These are phyloP conservation scores for Phyllotreta cruciferae DNA, from an alignment of 2,888 invertebrate genomes.

Conservation along the genomic window DNA sequence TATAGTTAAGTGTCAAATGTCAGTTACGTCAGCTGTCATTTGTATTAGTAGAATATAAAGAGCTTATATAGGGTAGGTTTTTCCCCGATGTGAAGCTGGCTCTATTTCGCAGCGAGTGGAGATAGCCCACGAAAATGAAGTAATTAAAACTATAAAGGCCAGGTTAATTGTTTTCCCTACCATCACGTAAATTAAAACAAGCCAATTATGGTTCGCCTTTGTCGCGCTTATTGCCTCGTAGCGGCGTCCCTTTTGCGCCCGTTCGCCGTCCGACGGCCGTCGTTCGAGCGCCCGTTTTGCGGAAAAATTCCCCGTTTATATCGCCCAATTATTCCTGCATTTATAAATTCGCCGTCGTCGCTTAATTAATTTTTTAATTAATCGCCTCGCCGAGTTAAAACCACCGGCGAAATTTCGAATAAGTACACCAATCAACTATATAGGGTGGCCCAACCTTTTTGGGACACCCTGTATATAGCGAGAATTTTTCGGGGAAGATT, in stretches of 20 bases:
- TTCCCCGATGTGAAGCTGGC: conserved; percentile 49
- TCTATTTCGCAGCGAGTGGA: conserved; percentile 54
- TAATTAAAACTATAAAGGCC: conserved; percentile 80
- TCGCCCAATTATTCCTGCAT: too few species aligned
- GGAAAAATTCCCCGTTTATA: too few species aligned
- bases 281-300: background rate
- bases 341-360: too few species aligned
- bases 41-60: conserved; percentile 9
- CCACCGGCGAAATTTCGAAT: too few species aligned
- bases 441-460: too few species aligned
- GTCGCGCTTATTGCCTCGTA: conserved; percentile 49
- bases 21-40: too few species aligned
- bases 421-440: too few species aligned
- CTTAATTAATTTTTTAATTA: too few species aligned
- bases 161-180: conserved; percentile 70
- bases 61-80: conserved; percentile 13
- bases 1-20: too few species aligned
- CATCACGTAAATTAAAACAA: conserved; percentile 62
- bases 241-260: conserved; percentile 38
- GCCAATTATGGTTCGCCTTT: conserved; percentile 60
- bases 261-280: conserved; percentile 17
- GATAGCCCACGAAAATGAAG: conserved; percentile 73
- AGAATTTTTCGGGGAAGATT: too few species aligned
- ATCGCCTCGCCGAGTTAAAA: too few species aligned
- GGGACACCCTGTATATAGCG: too few species aligned